A percentile compares a stretch with the other conserved stretches of the same genome.
Conservation (phyloP, 2,797 vertebrate species). For the Pipistrellus pygmaeus region DNA sequence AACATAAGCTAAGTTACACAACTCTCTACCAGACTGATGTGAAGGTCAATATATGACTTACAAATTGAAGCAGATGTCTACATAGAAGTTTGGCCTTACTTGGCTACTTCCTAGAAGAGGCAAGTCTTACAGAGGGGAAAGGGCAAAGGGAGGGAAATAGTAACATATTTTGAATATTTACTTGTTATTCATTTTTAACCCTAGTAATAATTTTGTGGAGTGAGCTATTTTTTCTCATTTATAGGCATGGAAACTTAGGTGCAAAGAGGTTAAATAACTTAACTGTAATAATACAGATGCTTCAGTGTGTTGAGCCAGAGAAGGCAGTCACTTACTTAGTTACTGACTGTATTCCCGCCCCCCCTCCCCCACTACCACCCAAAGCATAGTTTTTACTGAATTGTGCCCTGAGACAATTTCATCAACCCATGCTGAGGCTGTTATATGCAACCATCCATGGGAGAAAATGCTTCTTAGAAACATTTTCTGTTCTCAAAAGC, state of each 20-base stretch:
- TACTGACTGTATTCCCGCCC: too few relatives aligned
- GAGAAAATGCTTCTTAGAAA: not conserved
- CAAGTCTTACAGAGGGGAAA: constrained; percentile 12
- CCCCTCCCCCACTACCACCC: not conserved
- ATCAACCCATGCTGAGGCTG: not conserved
- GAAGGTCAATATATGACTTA: constrained; percentile 62
- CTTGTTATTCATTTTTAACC: constrained; percentile 54
- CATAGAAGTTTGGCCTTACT: constrained; percentile 42
- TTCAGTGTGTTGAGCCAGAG: not conserved
- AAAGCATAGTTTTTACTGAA: constrained; percentile 10
- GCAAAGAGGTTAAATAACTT: constrained; percentile 45
- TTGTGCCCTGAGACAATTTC: not conserved
- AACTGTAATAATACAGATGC: not conserved
- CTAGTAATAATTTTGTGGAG: not conserved
- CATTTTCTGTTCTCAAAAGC: constrained; percentile 1
- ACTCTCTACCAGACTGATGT: constrained; percentile 15
- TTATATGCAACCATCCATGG: not conserved
- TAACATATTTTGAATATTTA: constrained; percentile 40
- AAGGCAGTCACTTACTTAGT: not conserved
- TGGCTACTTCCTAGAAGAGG: constrained; percentile 35
- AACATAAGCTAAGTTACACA: constrained; percentile 41
- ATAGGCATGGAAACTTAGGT: constrained; percentile 44
- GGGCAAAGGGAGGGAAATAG: not conserved
- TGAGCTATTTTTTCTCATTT: constrained; percentile 28
- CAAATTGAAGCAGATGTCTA: constrained; percentile 55